Conservation (phyloP, 2,888 invertebrate species). For the Lordiphosa fenestrarum region DNA sequence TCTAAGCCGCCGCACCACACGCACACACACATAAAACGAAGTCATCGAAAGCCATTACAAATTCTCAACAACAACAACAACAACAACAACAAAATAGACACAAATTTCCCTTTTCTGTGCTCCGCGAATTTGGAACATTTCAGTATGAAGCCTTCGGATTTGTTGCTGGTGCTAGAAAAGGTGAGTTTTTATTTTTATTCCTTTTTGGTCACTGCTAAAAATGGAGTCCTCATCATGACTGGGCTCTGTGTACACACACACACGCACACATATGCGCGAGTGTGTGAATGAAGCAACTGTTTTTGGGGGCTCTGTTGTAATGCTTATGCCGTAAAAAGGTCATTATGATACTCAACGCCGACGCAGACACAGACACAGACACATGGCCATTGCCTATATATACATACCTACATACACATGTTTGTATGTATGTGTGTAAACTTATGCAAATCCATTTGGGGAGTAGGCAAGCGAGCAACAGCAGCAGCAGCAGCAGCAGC, state of each 20-base stretch:
- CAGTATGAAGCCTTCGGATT: constrained; percentile 77
- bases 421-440: constrained; percentile 22
- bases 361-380: constrained; percentile 35
- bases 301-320: constrained; percentile 47
- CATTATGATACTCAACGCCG: constrained; percentile 54
- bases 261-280: constrained; percentile 1
- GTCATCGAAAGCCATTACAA: constrained; percentile 20
- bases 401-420: background rate
- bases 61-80: background rate
- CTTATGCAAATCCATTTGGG: constrained; percentile 68
- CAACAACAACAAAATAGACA: constrained; percentile 10
- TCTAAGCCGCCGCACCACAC: constrained; percentile 22
- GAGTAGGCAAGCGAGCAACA: constrained; percentile 9
- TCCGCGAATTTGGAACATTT: background rate
- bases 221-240: constrained; percentile 41
- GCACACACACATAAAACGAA: constrained; percentile 23
- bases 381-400: constrained; percentile 1
- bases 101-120: constrained; percentile 2
- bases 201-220: constrained; percentile 60
- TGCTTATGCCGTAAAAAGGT: constrained; percentile 55
- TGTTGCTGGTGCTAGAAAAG: constrained; percentile 76
- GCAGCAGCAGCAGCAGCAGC: constrained; percentile 3
- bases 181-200: constrained; percentile 45
- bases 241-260: constrained; percentile 5
- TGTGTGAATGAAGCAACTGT: constrained; percentile 14